Evolutionary conservation across 2,888 invertebrate genomes (phyloP).

Genomic region (Cephonodes hylas): DNA sequence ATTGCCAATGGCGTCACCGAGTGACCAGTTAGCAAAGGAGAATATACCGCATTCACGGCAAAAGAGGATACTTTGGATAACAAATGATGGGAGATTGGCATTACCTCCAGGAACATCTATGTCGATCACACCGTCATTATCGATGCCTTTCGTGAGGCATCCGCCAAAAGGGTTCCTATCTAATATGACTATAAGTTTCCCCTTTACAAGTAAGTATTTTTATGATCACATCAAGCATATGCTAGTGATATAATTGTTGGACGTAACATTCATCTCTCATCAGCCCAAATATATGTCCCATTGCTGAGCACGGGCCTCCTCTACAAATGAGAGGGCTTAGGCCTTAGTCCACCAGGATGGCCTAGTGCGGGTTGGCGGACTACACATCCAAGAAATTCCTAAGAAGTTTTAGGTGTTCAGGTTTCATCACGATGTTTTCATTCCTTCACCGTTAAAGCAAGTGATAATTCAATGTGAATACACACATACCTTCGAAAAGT

Average conservation of each 20-base stretch:
- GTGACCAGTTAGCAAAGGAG: slow-evolving; percentile 57
- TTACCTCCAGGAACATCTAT: slow-evolving; percentile 91
- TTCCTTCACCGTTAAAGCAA: too few species aligned
- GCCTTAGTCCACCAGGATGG: too few species aligned
- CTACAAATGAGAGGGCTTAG: too few species aligned
- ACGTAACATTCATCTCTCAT: too few species aligned
- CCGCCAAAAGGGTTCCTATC: slow-evolving; percentile 93
- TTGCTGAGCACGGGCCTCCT: too few species aligned
- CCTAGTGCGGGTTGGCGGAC: too few species aligned
- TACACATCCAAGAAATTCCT: too few species aligned
- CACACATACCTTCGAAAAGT: too few species aligned
- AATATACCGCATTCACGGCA: slow-evolving; percentile 85
- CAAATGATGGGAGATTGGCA: slow-evolving; percentile 91
- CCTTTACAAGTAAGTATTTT: slow-evolving; percentile 87
- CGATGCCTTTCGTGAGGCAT: slow-evolving; percentile 91
- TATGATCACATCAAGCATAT: background rate
- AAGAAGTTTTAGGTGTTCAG: too few species aligned
- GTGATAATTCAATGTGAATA: too few species aligned
- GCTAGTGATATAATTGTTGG: background rate
- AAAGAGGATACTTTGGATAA: slow-evolving; percentile 92
- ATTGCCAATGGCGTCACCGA: slow-evolving; percentile 65
- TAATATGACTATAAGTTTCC: slow-evolving; percentile 91
- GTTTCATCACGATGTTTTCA: too few species aligned
- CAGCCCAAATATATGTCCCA: too few species aligned
- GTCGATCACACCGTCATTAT: slow-evolving; percentile 89